Conservation (phyloP, 2,797 vertebrate genomes). For the Phataginus tetradactyla region DNA sequence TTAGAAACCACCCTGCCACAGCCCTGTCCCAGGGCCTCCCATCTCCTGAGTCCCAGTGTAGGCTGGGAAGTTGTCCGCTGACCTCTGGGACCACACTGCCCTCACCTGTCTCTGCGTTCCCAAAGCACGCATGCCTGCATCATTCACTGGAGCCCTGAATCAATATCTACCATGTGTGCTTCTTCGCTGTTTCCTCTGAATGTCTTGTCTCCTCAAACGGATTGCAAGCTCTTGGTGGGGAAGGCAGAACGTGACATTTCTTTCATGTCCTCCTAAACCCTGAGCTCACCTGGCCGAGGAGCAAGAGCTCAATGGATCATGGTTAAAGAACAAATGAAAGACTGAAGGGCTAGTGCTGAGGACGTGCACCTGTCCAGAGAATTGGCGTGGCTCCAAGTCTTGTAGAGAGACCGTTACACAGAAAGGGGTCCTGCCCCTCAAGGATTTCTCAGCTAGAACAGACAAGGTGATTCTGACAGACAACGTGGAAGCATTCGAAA, state of each 20-base stretch:
- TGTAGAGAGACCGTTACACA: not conserved
- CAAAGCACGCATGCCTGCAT: rapidly evolving
- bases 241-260: not conserved
- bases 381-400: not conserved
- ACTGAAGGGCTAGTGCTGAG: not conserved
- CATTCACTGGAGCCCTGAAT: not conserved
- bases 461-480: slow-evolving; percentile 10
- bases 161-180: not conserved
- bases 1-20: not conserved
- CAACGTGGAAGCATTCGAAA: not conserved
- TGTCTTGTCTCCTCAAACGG: not conserved
- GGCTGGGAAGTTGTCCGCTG: not conserved
- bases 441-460: not conserved
- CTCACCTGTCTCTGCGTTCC: not conserved
- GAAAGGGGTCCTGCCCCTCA: not conserved
- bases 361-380: not conserved
- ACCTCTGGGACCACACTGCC: not conserved
- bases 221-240: not conserved
- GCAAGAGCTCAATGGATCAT: not conserved
- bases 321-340: not conserved
- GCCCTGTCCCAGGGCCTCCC: not conserved
- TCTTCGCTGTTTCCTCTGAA: not conserved
- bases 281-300: not conserved
- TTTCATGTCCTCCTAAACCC: not conserved
- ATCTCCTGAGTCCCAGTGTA: not conserved